Evolutionary conservation across 1,140 invertebrate species (phyloP), one percentile per base, ranked within the genome.

Genomic region (Trypoxylus dichotomus): DNA sequence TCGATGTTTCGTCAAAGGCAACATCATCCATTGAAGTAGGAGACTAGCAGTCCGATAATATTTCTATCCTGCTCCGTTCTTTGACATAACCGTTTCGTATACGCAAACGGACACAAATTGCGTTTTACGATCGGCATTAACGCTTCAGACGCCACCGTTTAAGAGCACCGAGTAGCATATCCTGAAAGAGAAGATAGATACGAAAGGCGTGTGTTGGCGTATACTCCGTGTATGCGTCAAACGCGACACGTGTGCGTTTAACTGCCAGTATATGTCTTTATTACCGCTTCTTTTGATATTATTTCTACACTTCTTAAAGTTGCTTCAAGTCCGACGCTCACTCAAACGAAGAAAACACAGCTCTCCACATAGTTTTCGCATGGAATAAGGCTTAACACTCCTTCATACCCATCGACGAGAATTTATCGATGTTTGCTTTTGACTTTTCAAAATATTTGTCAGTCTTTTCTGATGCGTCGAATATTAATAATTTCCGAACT

Each of bases 231-330:
- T 54, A 54, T 54, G 47, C 47, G 47, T 54, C 47, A 54, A 54
- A 54, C 19, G 47, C 47, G 47, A 54, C 47, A 54, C 47, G 47
- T 54, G 47, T 54, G 47, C 15, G 19, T 54, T 54, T 54, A 54
- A 54, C 47, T 54, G 47, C 47, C 47, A 54, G 47, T 54, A 68
- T 68, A 68, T 29, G 27, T 68, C 60, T 68, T 27, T 68, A 68
- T 68, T 68, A 68, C 60, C 21, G 60, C 11, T 68, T 24, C 60
- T 68, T 68, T 68, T 68, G 60, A 68, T 68, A 68, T 54, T 54
- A 54, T 68, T 68, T 29, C 60, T n/a, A 68, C 60, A 68, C 60
- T 13, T 68, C 60, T 68, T 29, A 5, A 68, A 68, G 60, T 27
- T 27, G 24, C 19, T 54, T 54, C 47, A 37, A 37, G 32, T 19